Evolutionary conservation across 2,888 invertebrate genomes (phyloP), one percentile per base, ranked within the genome.

Genomic region (Adineta ricciae): DNA sequence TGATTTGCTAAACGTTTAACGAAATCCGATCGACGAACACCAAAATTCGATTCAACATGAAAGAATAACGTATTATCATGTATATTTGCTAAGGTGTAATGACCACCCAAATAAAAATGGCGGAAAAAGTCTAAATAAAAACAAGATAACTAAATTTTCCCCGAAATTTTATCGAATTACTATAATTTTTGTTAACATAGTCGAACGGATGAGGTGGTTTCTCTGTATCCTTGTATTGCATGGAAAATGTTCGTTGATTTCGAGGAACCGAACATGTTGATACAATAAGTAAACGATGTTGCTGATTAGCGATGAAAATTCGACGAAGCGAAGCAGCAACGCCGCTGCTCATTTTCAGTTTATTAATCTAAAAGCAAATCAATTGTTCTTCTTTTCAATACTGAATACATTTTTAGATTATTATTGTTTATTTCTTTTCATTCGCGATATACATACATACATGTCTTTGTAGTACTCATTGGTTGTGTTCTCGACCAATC

Each of bases 1-100:
- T 78, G n/a, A 78, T 78, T n/a, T 9, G 78, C 78, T 78, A 78
- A 41, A 78, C 41, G 41, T 41, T 78, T 78, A n/a, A 41, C 41
- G n/a, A 78, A 41, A 41, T 78, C 41, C 2, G 78, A 78, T n/a
- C 78, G 41, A 5, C 14, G 78, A 78, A 78, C 78, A 41, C 78
- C 78, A 41, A 78, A 78, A 41, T 78, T 78, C 19, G 78, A 78
- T 78, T 78, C 78, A 78, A 78, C 78, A n/a, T 78, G 41, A 41
- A 38, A 64, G 41, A 78, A 78, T 78, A 78, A 41, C n/a, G 78
- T 41, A 78, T 78, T 78, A 78, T 78, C 41, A 78, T 78, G 78
- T 24, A 78, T 78, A 41, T 78, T 78, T 1, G 41, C 78, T 8
- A 78, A n/a, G 24, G 78, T 78, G 41, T 78, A 41, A 78, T 78